phyloP scores from a whole-genome alignment of 1,140 invertebrate species.

The Eciton burchellii region DNA sequence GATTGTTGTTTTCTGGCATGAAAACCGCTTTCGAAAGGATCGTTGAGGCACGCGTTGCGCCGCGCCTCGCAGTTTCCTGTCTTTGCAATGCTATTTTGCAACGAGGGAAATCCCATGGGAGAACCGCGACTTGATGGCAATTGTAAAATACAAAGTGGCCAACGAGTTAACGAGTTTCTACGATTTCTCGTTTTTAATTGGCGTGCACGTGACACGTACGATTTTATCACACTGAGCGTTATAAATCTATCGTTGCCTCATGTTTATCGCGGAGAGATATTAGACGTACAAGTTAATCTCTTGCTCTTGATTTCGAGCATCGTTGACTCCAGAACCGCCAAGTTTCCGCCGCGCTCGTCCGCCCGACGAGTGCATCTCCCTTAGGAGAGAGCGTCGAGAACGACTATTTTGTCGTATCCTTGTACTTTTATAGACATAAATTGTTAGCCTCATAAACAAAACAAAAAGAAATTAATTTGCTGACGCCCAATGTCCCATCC shows the following conservation, averaged over 20 bases:
- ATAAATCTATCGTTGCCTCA: background rate
- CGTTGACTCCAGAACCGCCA: too few relatives aligned
- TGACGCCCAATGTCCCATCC: too few relatives aligned
- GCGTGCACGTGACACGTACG: background rate
- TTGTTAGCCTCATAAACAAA: too few relatives aligned
- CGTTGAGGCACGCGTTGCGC: conserved; percentile 30
- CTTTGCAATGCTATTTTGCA: conserved; percentile 44
- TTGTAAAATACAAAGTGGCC: conserved; percentile 12
- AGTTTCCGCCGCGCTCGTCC: too few relatives aligned
- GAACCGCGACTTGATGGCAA: background rate
- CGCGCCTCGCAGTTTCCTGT: conserved; percentile 48
- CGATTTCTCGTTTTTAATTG: background rate
- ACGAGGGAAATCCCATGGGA: conserved; percentile 22
- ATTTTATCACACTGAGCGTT: background rate
- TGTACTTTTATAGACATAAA: too few relatives aligned
- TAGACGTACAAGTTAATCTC: too few relatives aligned
- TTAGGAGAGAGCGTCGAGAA: too few relatives aligned
- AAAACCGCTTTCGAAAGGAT: conserved; percentile 47
- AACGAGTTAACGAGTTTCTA: background rate
- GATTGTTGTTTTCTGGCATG: conserved; percentile 25
- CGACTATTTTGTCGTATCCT: too few relatives aligned
- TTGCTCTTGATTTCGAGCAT: too few relatives aligned
- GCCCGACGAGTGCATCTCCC: too few relatives aligned
- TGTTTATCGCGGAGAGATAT: background rate
- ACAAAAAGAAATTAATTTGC: too few relatives aligned